These are phyloP conservation scores for Tenthredo distinguenda DNA, from an alignment of 2,888 invertebrate species.

Conservation along the genomic window DNA sequence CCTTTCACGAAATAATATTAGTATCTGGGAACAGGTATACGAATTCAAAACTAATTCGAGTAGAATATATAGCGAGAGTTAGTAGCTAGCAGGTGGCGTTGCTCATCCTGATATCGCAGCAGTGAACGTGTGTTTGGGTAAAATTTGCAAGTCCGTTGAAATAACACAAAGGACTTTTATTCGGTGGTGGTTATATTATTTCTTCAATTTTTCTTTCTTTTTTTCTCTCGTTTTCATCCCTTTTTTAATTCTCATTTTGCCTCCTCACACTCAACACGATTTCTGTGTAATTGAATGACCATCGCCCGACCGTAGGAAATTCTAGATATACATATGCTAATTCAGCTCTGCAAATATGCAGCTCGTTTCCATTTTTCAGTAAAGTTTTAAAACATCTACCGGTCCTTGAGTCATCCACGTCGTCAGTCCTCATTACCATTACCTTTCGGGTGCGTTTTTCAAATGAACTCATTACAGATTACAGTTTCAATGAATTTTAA, in stretches of 20 bases:
- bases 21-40: not conserved
- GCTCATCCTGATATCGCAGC: conserved; percentile 6
- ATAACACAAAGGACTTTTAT: conserved; percentile 46
- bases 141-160: conserved; percentile 51
- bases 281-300: conserved; percentile 45
- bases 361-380: not conserved
- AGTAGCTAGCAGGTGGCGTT: not conserved
- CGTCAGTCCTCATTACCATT: not conserved
- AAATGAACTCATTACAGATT: not conserved
- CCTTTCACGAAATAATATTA: not conserved
- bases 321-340: conserved; percentile 45
- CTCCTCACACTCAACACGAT: conserved; percentile 12
- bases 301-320: conserved; percentile 24
- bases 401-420: not conserved
- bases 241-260: not conserved
- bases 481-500: not conserved
- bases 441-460: not conserved
- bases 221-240: not conserved
- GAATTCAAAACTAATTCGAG: conserved; percentile 2
- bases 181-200: not conserved
- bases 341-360: conserved; percentile 25
- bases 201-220: conserved; percentile 35
- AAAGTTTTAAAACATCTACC: not conserved
- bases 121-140: conserved; percentile 37
- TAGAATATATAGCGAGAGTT: conserved; percentile 4